phyloP scores from a whole-genome alignment of 2,888 invertebrate species.

The Agriopis marginaria region DNA sequence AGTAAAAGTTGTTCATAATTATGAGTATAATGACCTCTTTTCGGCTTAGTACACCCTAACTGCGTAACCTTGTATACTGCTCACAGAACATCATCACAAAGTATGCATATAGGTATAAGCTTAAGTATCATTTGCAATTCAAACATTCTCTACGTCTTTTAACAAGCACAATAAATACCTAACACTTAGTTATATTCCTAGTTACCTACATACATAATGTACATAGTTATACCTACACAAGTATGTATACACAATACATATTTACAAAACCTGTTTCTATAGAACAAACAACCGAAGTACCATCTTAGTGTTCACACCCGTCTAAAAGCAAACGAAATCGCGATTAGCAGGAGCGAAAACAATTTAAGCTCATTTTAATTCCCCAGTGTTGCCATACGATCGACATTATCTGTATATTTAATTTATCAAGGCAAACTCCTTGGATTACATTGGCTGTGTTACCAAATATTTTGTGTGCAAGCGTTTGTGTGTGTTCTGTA shows the following conservation, averaged over 20 bases:
- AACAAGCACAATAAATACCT: conserved; percentile 6
- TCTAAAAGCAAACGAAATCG: conserved; percentile 32
- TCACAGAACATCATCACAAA: neutral
- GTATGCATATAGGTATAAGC: neutral
- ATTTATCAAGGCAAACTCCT: conserved; percentile 80
- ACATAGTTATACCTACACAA: conserved; percentile 9
- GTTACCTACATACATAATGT: neutral
- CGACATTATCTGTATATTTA: conserved; percentile 69
- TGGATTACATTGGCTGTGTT: conserved; percentile 78
- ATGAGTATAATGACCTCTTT: no score
- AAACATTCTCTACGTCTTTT: conserved; percentile 18
- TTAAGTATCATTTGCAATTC: conserved; percentile 7
- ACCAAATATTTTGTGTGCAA: conserved; percentile 84
- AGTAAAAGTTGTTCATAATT: no score
- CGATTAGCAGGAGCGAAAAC: conserved; percentile 40
- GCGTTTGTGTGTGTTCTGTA: conserved; percentile 71
- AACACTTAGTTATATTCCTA: conserved; percentile 19
- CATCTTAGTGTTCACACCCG: conserved; percentile 14
- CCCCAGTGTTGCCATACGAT: conserved; percentile 50
- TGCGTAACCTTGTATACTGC: no score
- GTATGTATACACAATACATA: neutral
- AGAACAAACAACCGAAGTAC: conserved; percentile 17
- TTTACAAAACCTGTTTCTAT: conserved; percentile 28
- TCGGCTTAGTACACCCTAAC: no score
- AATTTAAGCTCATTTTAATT: conserved; percentile 44